phyloP scores from a whole-genome alignment of 2,888 invertebrate species.

The Eulithis prunata region DNA sequence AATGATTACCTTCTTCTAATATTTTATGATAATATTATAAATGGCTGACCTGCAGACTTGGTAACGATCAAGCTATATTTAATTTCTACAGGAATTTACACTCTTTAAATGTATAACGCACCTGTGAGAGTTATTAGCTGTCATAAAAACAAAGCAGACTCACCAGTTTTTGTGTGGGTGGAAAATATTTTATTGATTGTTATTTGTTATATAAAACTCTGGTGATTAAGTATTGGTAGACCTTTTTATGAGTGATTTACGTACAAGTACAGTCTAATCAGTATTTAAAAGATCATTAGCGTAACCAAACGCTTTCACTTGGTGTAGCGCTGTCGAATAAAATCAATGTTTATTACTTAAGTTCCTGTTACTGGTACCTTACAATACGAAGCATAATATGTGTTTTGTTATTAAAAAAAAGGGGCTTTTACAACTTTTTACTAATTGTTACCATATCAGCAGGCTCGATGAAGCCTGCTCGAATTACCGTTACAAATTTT shows the following conservation, averaged over 20 bases:
- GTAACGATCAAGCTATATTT: constrained; percentile 11
- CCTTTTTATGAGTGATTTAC: neutral
- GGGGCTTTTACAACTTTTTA: no score
- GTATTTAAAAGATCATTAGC: neutral
- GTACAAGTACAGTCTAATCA: neutral
- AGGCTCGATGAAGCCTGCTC: no score
- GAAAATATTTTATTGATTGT: constrained; percentile 4
- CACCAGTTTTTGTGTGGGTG: constrained; percentile 7
- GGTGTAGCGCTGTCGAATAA: neutral
- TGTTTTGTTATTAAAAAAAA: no score
- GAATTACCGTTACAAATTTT: no score
- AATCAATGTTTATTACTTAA: neutral
- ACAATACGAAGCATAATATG: neutral
- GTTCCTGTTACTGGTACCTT: neutral
- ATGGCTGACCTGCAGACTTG: no score
- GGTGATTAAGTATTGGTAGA: neutral
- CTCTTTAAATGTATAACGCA: neutral
- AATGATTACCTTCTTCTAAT: no score
- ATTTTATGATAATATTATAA: no score
- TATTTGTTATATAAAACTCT: no score
- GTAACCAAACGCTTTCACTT: neutral
- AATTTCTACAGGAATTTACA: constrained; percentile 4
- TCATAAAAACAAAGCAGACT: constrained; percentile 56
- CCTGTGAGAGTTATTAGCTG: constrained; percentile 44
- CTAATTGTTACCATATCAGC: no score